Base-by-base conservation (phyloP, 2,113 vertebrate genomes). In the Calypte anna region DNA sequence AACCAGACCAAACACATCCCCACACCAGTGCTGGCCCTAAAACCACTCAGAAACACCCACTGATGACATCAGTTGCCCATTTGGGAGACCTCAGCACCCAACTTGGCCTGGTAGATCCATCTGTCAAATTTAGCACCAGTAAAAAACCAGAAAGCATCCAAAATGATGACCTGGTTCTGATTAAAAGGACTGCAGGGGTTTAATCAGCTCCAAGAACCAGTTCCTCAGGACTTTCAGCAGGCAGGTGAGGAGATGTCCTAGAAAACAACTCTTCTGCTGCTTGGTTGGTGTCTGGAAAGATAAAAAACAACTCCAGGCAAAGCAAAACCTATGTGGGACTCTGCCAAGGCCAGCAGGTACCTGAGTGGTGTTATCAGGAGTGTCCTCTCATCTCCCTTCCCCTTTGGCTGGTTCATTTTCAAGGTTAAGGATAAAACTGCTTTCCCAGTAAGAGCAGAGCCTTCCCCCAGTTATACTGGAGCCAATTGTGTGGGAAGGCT, bases 401-500 rank as follows among this genome's bases (percentile, higher is more conserved):
- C 77, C 83, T 24, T 67, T 51, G 55, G 83, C 89, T 93, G 70
- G 1, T 10, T 25, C 64, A 61, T 70, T 87, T 92, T 9, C 53
- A 48, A 70, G 54, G 78, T 6, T 78, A 38, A 85, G 69, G 44
- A 82, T 46, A 58, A 54, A 31, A 7, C 8, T 13, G 82, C 81
- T 89, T 91, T 76, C 84, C 62, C 89, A 93, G 7, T 5, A 61
- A 64, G 17, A 46, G 58, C 9, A 1, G 61, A 82, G 90, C 73
- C 85, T 86, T 92, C 74, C 72, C 80, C 91, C 54, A 76, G 0
- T 70, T 63, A 46, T 64, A 69, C 50, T 0, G 0, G 24, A 89
- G 91, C 77, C 93, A 95, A 50, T 14, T 84, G 73, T 10, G 12
- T 93, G 75, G 61, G 76, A 96, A 96, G 88, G 76, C 90, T 91